Conservation (phyloP, 2,888 invertebrate genomes). For the Sphaerophoria taeniata region DNA sequence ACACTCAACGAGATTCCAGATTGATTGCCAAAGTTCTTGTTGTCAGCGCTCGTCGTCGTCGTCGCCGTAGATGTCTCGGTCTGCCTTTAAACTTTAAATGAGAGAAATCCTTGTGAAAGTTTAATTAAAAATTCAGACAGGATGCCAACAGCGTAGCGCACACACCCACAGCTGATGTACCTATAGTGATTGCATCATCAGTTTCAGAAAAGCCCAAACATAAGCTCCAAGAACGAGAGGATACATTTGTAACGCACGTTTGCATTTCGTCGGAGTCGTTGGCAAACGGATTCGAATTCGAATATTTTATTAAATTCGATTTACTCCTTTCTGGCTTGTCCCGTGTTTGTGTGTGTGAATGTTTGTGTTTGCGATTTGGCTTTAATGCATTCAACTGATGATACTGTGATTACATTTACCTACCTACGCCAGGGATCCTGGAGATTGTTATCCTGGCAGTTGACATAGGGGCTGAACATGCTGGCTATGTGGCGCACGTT, state of each 20-base stretch:
- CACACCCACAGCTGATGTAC: conserved; percentile 49
- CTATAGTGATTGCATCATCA: not conserved
- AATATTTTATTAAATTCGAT: conserved; percentile 72
- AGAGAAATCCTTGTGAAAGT: conserved; percentile 55
- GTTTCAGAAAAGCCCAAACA: not conserved
- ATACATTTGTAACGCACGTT: conserved; percentile 60
- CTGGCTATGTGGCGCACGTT: not conserved
- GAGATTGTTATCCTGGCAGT: conserved; percentile 29
- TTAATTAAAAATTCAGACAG: conserved; percentile 72
- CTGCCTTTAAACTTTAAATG: conserved; percentile 41
- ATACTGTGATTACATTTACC: conserved; percentile 55
- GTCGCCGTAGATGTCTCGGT: too few relatives aligned
- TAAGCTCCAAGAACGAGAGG: not conserved
- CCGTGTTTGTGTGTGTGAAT: not conserved
- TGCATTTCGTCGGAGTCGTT: conserved; percentile 58
- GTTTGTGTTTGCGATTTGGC: conserved; percentile 43
- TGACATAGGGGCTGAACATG: not conserved
- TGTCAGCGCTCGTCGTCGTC: not conserved
- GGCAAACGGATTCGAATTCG: conserved; percentile 52
- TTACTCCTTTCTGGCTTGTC: conserved; percentile 37
- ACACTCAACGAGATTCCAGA: conserved; percentile 31
- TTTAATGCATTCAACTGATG: conserved; percentile 63
- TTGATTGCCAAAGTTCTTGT: conserved; percentile 45
- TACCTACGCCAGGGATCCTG: conserved; percentile 43
- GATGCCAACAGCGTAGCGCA: too few relatives aligned